phyloP scores from a whole-genome alignment of 2,888 invertebrate species.

The Dysmachus trigonus region DNA sequence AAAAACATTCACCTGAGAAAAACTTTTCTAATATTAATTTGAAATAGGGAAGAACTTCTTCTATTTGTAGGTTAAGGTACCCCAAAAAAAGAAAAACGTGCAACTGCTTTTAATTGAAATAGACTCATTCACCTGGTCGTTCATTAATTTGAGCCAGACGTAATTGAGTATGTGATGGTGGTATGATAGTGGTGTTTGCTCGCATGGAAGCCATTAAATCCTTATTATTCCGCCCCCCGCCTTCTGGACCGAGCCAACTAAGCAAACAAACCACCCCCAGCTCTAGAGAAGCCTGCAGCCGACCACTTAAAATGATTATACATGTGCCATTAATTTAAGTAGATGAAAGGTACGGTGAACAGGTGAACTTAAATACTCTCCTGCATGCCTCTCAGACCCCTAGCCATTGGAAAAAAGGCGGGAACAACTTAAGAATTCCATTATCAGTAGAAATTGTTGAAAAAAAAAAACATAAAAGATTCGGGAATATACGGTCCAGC shows the following conservation, averaged over 20 bases:
- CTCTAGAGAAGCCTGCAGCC: neutral
- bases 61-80: neutral
- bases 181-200: neutral
- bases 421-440: neutral
- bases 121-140: neutral
- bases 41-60: neutral
- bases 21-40: neutral
- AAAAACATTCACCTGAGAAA: neutral
- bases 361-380: neutral
- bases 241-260: neutral
- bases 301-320: neutral
- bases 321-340: neutral
- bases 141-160: neutral
- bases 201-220: neutral
- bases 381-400: neutral
- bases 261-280: neutral
- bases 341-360: neutral
- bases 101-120: neutral
- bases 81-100: neutral
- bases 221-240: neutral
- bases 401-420: neutral
- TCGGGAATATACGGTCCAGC: neutral
- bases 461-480: neutral
- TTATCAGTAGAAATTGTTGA: neutral
- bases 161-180: neutral